A percentile compares a stretch with the other conserved stretches of the same genome.
Evolutionary conservation across 35 echinoderm and acorn worm species (phyloP).

Genomic region (Acanthaster planci): DNA sequence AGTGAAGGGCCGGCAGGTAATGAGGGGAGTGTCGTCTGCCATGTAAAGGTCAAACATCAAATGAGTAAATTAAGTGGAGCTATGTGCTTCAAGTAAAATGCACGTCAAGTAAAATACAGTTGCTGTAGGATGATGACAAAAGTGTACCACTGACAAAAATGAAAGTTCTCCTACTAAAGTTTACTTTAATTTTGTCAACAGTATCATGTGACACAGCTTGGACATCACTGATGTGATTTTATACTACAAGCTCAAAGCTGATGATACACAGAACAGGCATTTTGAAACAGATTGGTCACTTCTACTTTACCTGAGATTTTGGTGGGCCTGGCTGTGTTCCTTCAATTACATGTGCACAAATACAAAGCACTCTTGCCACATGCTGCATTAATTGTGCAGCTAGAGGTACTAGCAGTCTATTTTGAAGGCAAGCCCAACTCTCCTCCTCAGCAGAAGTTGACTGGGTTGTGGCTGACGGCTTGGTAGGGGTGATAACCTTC

Average conservation of each 20-base stretch:
- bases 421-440: conserved; percentile 81
- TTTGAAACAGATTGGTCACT: too few species aligned
- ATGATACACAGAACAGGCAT: too few species aligned
- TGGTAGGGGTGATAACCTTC: conserved; percentile 52
- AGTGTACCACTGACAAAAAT: too few species aligned
- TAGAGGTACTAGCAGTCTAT: conserved; percentile 80
- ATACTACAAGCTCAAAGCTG: too few species aligned
- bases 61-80: too few species aligned
- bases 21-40: conserved; percentile 75
- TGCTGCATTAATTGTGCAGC: conserved; percentile 85
- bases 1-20: conserved; percentile 84
- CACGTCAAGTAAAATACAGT: too few species aligned
- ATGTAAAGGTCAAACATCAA: neutral
- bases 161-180: too few species aligned
- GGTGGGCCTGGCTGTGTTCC: conserved; percentile 82
- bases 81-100: too few species aligned
- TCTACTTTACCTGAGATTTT: conserved; percentile 61
- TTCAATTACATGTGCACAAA: conserved; percentile 93
- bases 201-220: too few species aligned
- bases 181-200: too few species aligned
- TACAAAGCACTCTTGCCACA: conserved; percentile 57
- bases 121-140: too few species aligned
- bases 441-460: conserved; percentile 47
- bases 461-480: conserved; percentile 12
- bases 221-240: too few species aligned